Conservation (phyloP, 2,797 vertebrate genomes). For the Lepilemur septentrionalis region DNA sequence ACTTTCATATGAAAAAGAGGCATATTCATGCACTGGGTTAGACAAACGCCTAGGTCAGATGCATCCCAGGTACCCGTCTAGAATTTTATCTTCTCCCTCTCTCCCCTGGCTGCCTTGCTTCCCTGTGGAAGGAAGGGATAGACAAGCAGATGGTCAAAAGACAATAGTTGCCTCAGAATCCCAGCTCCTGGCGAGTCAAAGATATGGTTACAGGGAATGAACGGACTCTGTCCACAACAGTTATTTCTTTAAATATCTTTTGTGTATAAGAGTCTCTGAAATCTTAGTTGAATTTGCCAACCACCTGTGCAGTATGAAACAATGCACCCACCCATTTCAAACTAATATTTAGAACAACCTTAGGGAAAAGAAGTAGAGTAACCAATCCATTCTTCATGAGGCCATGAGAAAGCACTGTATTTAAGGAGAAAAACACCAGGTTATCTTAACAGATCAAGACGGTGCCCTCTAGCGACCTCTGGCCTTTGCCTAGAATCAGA, state of each 20-base stretch:
- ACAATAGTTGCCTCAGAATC: background rate
- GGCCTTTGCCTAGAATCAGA: background rate
- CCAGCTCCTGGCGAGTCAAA: background rate
- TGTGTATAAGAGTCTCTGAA: background rate
- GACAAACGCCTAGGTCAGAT: background rate
- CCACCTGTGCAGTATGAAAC: background rate
- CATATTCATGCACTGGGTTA: background rate
- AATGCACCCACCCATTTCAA: background rate
- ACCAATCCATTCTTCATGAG: background rate
- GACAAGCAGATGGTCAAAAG: background rate
- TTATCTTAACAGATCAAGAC: background rate
- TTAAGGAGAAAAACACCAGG: background rate
- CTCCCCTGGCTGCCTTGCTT: background rate
- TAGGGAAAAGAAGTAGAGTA: background rate
- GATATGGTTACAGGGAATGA: background rate
- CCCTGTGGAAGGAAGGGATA: background rate
- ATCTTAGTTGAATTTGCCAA: background rate
- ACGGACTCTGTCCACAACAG: background rate
- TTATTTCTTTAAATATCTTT: conserved; percentile 18
- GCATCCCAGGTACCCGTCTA: background rate
- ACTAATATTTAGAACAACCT: background rate
- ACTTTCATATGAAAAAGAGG: background rate
- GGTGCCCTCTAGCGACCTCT: background rate
- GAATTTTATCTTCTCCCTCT: background rate
- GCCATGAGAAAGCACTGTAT: background rate